Conservation (phyloP, 1,140 invertebrate species). For the Drosophila busckii region DNA sequence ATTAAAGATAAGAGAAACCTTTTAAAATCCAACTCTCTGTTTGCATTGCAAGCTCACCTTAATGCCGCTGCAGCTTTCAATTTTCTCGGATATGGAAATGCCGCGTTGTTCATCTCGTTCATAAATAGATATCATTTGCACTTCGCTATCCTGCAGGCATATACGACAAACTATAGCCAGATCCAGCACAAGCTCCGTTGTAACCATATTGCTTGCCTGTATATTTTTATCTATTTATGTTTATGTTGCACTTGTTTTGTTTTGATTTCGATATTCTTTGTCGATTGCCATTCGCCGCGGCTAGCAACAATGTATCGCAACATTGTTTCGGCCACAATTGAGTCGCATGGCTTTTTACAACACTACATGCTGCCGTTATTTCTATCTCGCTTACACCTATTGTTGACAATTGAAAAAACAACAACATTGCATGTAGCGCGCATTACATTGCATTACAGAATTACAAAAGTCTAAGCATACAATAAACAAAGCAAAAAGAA, state of each 20-base stretch:
- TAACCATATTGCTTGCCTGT: not conserved
- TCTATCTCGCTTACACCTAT: too few relatives aligned
- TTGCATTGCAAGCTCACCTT: not conserved
- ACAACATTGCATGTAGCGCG: too few relatives aligned
- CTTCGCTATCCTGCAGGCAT: constrained; percentile 62
- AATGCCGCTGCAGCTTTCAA: constrained; percentile 64
- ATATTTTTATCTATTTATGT: not conserved
- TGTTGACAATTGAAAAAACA: too few relatives aligned
- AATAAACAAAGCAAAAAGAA: too few relatives aligned
- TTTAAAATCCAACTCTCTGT: not conserved
- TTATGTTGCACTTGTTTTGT: not conserved
- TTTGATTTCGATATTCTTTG: constrained; percentile 3
- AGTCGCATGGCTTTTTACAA: too few relatives aligned
- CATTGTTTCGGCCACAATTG: too few relatives aligned
- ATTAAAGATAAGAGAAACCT: too few relatives aligned
- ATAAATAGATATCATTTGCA: constrained; percentile 63
- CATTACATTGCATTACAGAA: too few relatives aligned
- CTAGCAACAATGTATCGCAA: too few relatives aligned
- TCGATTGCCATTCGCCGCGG: too few relatives aligned
- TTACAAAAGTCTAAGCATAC: too few relatives aligned
- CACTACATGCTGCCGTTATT: too few relatives aligned
- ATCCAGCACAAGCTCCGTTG: constrained; percentile 30
- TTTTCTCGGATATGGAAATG: constrained; percentile 55
- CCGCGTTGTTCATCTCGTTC: constrained; percentile 27
- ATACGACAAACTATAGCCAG: constrained; percentile 50